Evolutionary conservation across 2,797 vertebrate species (phyloP).

Genomic region (Siniperca obscura): DNA sequence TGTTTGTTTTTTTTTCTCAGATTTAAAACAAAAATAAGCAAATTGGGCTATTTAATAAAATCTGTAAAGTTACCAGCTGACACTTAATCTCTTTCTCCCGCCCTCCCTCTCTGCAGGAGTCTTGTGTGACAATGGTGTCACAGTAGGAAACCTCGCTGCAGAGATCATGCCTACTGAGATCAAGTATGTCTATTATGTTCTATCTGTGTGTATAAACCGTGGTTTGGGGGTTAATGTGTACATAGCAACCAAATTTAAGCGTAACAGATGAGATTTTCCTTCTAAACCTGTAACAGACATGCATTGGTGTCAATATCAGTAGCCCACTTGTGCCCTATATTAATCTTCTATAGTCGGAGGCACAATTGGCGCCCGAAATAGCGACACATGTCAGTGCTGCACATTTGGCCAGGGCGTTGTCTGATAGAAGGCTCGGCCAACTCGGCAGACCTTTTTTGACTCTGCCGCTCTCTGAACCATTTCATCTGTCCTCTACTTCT

Average conservation of each 20-base stretch:
- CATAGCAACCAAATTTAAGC: background rate
- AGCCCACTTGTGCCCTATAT: constrained; percentile 33
- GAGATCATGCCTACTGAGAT: constrained; percentile 93
- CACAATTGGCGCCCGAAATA: constrained; percentile 25
- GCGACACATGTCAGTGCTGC: constrained; percentile 51
- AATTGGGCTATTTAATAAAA: background rate
- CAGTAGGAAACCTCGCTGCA: constrained; percentile 89
- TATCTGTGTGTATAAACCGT: background rate
- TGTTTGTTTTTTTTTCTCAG: too few species aligned
- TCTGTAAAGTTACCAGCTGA: constrained; percentile 5
- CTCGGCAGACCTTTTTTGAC: background rate
- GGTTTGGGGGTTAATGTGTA: constrained; percentile 9
- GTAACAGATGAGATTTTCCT: constrained; percentile 42
- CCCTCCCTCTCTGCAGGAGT: constrained; percentile 71
- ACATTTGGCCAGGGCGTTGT: constrained; percentile 43
- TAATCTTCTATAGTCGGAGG: constrained; percentile 3
- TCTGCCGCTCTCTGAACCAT: background rate
- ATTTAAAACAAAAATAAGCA: background rate
- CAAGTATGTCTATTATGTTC: constrained; percentile 79
- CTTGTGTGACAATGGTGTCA: constrained; percentile 74
- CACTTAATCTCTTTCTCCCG: constrained; percentile 15
- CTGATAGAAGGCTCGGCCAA: constrained; percentile 10
- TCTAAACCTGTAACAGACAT: constrained; percentile 27
- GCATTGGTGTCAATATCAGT: constrained; percentile 29
- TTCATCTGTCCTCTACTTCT: background rate